phyloP scores from a whole-genome alignment of 2,797 vertebrate species.

The Cuculus canorus region DNA sequence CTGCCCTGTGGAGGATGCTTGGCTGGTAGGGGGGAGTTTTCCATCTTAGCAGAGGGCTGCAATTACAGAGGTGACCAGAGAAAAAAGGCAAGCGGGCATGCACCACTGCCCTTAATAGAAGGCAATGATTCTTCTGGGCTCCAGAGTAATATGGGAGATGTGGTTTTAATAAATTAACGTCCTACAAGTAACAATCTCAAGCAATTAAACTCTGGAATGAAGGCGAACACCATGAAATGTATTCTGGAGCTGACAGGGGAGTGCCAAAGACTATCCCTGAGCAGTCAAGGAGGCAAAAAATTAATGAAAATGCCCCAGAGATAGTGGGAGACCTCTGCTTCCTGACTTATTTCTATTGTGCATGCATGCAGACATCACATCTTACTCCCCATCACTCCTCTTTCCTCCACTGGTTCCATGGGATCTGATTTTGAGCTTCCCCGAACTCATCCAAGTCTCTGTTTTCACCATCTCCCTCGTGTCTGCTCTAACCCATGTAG shows the following conservation, averaged over 20 bases:
- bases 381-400: neutral
- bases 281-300: neutral
- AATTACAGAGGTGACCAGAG: conserved; percentile 65
- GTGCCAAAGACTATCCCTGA: conserved; percentile 14
- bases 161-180: conserved; percentile 77
- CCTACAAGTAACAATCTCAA: conserved; percentile 69
- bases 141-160: conserved; percentile 61
- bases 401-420: neutral
- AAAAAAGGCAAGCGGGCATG: conserved; percentile 54
- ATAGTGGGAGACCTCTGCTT: neutral
- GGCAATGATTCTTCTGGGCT: conserved; percentile 70
- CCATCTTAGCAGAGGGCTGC: conserved; percentile 48
- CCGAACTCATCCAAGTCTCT: neutral
- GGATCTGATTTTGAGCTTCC: neutral
- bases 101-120: conserved; percentile 73
- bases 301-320: neutral
- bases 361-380: neutral
- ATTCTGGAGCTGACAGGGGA: neutral
- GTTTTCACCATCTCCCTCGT: neutral
- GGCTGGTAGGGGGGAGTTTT: conserved; percentile 15
- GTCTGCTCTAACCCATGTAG: neutral
- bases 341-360: neutral
- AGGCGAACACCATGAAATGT: conserved; percentile 63
- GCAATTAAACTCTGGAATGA: conserved; percentile 72
- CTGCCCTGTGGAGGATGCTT: neutral